These are phyloP conservation scores for Melanocharis versteri DNA, from an alignment of 2,113 vertebrate genomes.

Conservation along the genomic window DNA sequence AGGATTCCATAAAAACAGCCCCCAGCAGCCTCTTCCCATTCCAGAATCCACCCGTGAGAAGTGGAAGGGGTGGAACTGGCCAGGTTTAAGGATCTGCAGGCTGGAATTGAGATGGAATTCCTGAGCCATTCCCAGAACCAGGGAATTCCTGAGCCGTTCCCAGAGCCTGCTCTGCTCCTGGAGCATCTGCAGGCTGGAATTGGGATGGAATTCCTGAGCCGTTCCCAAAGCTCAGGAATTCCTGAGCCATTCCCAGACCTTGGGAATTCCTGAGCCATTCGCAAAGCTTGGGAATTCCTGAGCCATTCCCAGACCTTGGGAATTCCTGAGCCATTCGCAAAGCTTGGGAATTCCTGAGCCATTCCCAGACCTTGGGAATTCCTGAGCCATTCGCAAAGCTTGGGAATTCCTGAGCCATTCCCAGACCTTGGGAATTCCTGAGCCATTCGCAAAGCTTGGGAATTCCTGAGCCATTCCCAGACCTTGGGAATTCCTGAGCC, in stretches of 20 bases:
- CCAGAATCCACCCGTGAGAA: accelerated
- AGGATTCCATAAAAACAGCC: not conserved
- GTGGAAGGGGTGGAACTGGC: accelerated
- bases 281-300: not conserved
- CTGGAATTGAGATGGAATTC: not conserved
- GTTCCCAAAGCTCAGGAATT: not conserved
- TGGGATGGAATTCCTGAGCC: not conserved
- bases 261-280: too few species aligned
- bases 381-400: too few species aligned
- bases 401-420: too few species aligned
- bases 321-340: not conserved
- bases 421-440: too few species aligned
- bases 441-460: not conserved
- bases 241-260: too few species aligned
- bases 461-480: too few species aligned
- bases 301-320: not conserved
- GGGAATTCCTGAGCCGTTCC: not conserved
- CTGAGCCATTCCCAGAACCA: not conserved
- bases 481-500: too few species aligned
- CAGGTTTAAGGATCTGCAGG: not conserved
- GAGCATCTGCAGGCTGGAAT: too few species aligned
- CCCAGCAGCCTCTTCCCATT: not conserved
- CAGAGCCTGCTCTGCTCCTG: not conserved
- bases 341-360: too few species aligned
- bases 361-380: too few species aligned